Conservation (phyloP, 2,113 vertebrate species). For the Callipepla californica region DNA sequence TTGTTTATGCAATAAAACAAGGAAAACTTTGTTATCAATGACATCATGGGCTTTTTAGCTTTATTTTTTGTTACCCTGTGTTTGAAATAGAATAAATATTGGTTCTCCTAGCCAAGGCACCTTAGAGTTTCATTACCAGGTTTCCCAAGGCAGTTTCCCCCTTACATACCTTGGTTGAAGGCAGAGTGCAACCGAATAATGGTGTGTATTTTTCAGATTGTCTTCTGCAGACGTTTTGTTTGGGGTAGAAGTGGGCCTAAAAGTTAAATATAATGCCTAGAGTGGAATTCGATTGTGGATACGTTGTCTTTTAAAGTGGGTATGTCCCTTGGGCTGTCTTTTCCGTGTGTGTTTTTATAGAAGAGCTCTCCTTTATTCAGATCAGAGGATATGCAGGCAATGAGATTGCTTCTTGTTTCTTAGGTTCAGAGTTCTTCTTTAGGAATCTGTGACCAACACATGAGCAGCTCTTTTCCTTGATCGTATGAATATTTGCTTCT, state of each 20-base stretch:
- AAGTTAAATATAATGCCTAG: background rate
- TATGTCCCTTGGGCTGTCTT: background rate
- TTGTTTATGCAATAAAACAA: conserved; percentile 82
- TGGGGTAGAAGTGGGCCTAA: background rate
- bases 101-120: conserved; percentile 49
- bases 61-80: conserved; percentile 40
- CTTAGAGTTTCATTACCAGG: background rate
- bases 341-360: background rate
- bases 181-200: background rate
- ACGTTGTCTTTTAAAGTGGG: background rate
- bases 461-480: background rate
- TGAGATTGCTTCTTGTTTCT: background rate
- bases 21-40: conserved; percentile 73
- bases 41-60: conserved; percentile 69
- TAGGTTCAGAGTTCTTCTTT: background rate
- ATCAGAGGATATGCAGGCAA: background rate
- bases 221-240: background rate
- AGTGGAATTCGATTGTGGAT: background rate
- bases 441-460: background rate
- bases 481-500: background rate
- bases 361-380: background rate
- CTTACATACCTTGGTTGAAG: background rate
- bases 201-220: background rate
- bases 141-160: background rate
- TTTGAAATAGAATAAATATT: conserved; percentile 45